Base-by-base conservation (phyloP, 30 jellyfish, hydroid and myxozoan genomes). In the Aurelia aurita complex sp. Pacific region DNA sequence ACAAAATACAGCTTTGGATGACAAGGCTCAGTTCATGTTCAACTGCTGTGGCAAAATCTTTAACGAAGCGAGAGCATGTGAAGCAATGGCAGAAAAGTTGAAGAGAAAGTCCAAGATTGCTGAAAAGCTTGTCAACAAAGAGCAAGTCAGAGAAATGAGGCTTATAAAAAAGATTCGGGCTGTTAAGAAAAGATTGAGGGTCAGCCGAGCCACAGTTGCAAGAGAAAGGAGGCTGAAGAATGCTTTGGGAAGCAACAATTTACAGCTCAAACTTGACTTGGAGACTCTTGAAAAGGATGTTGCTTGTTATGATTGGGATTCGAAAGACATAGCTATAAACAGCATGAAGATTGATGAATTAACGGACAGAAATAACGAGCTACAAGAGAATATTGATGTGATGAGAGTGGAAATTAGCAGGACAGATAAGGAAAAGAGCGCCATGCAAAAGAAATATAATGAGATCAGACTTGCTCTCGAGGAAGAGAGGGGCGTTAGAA, bases 211-310 rank as follows among this genome's bases (percentile, higher is more conserved):
- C 0, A 4, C 36, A 4, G 15, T 1, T n/a, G 36, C 32, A 23
- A 23, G 32, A 11, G 70, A 61, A 17, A 0, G 36, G 13, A 61
- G 70, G 36, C 36, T 61, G 70, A 61, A 61, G 36, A 61, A 61
- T 61, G 70, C 70, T 17, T 38, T 61, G 11, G 70, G 70, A 61
- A 61, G 40, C 70, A 61, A 13, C 11, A 61, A 61, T 61, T 61
- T 61, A 36, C 32, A 17, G 70, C 70, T 61, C 36, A n/a, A 61
- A 61, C 10, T 61, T 3, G 32, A 11, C 12, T 10, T 57, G 2
- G 12, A 53, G 10, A n/a, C 32, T 77, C 59, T 15, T 15, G 12
- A 53, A 3, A 1, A 61, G 36, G 70, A 61, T 5, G 35, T 23
- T 61, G 32, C 40, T 13, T 11, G 2, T 11, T 61, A 17, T 61